phyloP scores from a whole-genome alignment of 1,140 invertebrate species.

The Tetramorium parvispinum region DNA sequence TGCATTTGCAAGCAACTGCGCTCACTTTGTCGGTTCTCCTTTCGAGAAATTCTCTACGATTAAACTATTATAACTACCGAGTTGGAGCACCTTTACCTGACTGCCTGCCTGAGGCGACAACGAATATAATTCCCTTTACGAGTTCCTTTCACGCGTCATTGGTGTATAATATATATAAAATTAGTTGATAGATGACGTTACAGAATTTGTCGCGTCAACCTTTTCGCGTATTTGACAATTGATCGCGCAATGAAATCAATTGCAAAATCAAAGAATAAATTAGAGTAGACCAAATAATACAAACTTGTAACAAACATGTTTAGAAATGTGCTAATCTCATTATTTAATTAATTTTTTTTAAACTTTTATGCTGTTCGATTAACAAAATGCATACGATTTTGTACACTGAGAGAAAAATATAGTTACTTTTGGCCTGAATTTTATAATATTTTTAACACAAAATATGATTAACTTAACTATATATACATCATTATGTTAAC shows the following conservation, averaged over 20 bases:
- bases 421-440: no score
- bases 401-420: no score
- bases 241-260: neutral
- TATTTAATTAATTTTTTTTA: neutral
- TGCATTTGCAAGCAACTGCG: neutral
- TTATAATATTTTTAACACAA: no score
- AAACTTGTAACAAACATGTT: neutral
- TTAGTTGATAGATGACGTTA: neutral
- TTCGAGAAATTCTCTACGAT: slow-evolving; percentile 33
- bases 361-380: neutral
- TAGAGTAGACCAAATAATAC: neutral
- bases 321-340: slow-evolving; percentile 44
- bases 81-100: slow-evolving; percentile 14
- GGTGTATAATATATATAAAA: neutral
- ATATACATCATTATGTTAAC: no score
- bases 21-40: slow-evolving; percentile 23
- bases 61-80: slow-evolving; percentile 47
- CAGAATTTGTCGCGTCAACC: neutral
- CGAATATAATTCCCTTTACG: neutral
- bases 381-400: no score
- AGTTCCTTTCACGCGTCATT: neutral
- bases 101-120: neutral
- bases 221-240: neutral
- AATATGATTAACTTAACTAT: no score
- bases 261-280: neutral